These are phyloP conservation scores for Tragelaphus eurycerus DNA, from an alignment of 2,797 vertebrate genomes.

Conservation along the genomic window DNA sequence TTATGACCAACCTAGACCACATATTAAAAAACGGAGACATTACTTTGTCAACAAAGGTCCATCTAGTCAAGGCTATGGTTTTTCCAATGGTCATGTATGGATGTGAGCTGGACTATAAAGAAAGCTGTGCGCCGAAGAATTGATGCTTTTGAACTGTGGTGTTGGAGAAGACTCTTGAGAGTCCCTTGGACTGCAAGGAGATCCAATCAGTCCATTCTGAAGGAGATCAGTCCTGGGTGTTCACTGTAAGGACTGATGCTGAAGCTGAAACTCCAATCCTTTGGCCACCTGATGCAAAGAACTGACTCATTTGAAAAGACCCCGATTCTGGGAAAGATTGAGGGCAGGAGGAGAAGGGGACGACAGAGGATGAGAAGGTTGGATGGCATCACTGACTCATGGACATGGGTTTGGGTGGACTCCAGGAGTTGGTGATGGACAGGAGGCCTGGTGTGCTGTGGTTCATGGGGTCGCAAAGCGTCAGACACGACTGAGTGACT, in stretches of 20 bases:
- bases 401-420: background rate
- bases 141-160: background rate
- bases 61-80: background rate
- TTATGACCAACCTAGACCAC: background rate
- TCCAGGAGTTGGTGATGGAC: background rate
- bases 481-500: background rate
- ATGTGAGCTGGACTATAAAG: background rate
- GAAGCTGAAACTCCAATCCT: background rate
- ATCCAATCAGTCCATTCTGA: background rate
- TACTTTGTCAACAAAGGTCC: background rate
- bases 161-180: background rate
- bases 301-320: background rate
- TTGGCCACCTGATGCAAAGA: background rate
- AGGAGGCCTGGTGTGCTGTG: background rate
- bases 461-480: background rate
- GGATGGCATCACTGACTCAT: background rate
- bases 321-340: background rate
- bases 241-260: background rate
- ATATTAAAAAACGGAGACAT: background rate
- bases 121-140: fast-evolving
- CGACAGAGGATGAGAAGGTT: background rate
- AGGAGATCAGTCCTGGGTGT: background rate
- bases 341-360: background rate
- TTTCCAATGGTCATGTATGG: background rate
- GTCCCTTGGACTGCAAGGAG: background rate